Evolutionary conservation across 2,797 vertebrate genomes (phyloP).

Genomic region (Pseudocheirus occidentalis): DNA sequence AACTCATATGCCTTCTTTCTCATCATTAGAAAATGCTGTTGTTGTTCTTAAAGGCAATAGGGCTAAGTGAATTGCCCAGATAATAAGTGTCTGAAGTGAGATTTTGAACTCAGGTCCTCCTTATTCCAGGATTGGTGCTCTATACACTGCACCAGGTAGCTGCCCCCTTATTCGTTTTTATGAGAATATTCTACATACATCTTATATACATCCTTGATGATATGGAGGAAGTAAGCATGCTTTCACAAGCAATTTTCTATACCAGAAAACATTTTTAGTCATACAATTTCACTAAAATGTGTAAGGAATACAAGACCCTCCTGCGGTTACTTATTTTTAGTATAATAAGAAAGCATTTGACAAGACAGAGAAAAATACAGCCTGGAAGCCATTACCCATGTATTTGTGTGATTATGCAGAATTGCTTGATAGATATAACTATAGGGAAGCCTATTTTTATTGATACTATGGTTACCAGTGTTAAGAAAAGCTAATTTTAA

Average conservation of each 20-base stretch:
- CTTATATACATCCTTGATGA: not conserved
- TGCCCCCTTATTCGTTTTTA: not conserved
- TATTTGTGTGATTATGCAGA: not conserved
- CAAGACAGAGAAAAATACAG: not conserved
- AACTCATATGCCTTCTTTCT: not conserved
- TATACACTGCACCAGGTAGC: not conserved
- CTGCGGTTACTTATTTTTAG: not conserved
- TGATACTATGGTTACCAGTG: not conserved
- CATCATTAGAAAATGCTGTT: not conserved
- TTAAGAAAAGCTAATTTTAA: not conserved
- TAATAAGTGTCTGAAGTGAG: not conserved
- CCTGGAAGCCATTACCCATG: not conserved
- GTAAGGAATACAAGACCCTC: not conserved
- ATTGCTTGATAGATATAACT: not conserved
- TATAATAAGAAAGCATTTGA: not conserved
- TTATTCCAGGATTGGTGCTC: not conserved
- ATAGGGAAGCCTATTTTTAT: not conserved
- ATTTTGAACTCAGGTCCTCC: not conserved
- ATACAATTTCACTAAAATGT: not conserved
- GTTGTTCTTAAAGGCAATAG: too few relatives aligned
- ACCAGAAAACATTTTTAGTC: not conserved
- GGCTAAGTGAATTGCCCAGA: too few relatives aligned
- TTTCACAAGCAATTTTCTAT: not conserved
- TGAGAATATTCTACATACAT: not conserved
- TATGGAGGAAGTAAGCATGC: not conserved